phyloP scores from a whole-genome alignment of 2,113 vertebrate genomes.

The Aptenodytes forsteri region DNA sequence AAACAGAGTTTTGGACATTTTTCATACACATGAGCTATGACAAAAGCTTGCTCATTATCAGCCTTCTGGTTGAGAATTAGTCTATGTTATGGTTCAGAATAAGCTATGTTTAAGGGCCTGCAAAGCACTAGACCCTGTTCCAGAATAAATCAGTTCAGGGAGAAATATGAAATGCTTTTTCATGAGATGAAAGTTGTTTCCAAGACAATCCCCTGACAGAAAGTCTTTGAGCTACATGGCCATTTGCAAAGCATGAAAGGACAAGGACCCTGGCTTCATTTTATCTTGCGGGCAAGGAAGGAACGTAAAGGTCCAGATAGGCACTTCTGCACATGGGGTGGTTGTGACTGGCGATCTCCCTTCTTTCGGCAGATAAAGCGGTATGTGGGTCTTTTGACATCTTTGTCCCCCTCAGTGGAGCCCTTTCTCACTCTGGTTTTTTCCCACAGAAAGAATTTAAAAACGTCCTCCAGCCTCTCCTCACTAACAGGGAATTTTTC shows the following conservation, averaged over 20 bases:
- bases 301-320: background rate
- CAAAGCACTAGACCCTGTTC: background rate
- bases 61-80: background rate
- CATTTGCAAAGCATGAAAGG: background rate
- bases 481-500: background rate
- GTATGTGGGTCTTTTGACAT: background rate
- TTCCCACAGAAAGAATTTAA: background rate
- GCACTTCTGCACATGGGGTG: background rate
- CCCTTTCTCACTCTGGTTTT: background rate
- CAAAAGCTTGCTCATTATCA: background rate
- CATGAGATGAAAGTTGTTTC: background rate
- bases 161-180: background rate
- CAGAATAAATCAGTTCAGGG: background rate
- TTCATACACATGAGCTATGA: background rate
- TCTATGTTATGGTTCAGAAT: background rate
- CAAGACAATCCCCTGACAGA: background rate
- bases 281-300: background rate
- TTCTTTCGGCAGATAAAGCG: background rate
- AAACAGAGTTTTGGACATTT: background rate
- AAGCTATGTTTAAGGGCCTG: background rate
- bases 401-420: background rate
- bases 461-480: background rate
- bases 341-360: background rate
- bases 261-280: background rate
- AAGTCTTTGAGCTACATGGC: background rate